phyloP scores from a whole-genome alignment of 2,113 vertebrate genomes.

The Arothron firmamentum region DNA sequence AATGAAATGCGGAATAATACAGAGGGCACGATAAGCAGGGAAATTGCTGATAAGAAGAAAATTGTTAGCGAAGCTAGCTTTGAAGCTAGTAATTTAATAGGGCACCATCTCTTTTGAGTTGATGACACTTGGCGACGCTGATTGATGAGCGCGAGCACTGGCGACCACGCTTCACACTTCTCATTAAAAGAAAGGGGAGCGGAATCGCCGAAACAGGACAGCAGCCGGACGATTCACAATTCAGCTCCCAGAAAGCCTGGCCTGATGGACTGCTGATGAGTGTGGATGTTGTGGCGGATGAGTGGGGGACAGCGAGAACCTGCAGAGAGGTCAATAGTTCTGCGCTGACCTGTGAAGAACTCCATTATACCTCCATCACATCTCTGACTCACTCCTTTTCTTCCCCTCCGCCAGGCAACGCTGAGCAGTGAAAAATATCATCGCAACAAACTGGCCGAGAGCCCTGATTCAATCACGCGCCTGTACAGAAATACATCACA shows the following conservation, averaged over 20 bases:
- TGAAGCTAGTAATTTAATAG: slow-evolving; percentile 38
- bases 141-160: slow-evolving; percentile 38
- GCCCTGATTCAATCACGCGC: slow-evolving; percentile 55
- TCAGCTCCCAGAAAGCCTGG: slow-evolving; percentile 31
- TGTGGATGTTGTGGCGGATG: slow-evolving; percentile 51
- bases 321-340: slow-evolving; percentile 67
- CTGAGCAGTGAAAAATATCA: slow-evolving; percentile 49
- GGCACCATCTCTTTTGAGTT: slow-evolving; percentile 8
- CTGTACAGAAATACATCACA: slow-evolving; percentile 43
- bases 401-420: slow-evolving; percentile 29
- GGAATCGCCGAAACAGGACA: slow-evolving; percentile 19
- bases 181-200: slow-evolving; percentile 25
- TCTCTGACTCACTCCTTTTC: slow-evolving; percentile 43
- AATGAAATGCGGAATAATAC: slow-evolving; percentile 50
- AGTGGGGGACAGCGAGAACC: slow-evolving; percentile 57
- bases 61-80: slow-evolving; percentile 61
- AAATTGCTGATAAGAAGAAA: slow-evolving; percentile 65
- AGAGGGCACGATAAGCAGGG: slow-evolving; percentile 53
- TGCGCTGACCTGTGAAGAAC: slow-evolving; percentile 69
- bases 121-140: slow-evolving; percentile 8
- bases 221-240: slow-evolving; percentile 29
- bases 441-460: slow-evolving; percentile 39
- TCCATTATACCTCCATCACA: slow-evolving; percentile 70
- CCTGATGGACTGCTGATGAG: slow-evolving; percentile 56
- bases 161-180: slow-evolving; percentile 3